Conservation (phyloP, 1,140 invertebrate species). For the Listronotus oregonensis region DNA sequence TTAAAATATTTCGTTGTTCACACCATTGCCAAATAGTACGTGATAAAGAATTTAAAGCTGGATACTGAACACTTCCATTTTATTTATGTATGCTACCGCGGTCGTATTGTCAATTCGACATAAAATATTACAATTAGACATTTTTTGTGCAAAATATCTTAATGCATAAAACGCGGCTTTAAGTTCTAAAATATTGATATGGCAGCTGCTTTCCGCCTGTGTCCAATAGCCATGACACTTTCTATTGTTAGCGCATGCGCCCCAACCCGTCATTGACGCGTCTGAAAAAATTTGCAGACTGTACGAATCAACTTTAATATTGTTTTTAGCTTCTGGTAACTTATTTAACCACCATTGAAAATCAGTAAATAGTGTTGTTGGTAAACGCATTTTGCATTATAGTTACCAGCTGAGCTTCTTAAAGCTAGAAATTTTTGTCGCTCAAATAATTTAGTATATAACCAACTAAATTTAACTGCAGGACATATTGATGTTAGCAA, state of each 20-base stretch:
- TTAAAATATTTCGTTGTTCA: conserved; percentile 41
- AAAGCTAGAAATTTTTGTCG: conserved; percentile 19
- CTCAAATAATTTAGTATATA: conserved; percentile 26
- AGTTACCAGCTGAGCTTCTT: conserved; percentile 17
- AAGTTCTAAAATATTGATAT: conserved; percentile 3
- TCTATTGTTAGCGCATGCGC: neutral
- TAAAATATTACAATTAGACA: neutral
- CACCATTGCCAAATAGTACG: conserved; percentile 45
- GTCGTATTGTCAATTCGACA: conserved; percentile 2
- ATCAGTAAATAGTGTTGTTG: conserved; percentile 32
- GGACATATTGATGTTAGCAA: conserved; percentile 6
- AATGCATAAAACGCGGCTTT: neutral
- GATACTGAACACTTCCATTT: conserved; percentile 1
- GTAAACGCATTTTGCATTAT: conserved; percentile 20
- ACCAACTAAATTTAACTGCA: conserved; percentile 16
- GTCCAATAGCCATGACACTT: neutral
- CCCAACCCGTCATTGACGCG: conserved; percentile 52
- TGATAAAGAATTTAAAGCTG: neutral
- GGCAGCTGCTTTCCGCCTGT: neutral
- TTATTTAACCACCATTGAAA: conserved; percentile 48
- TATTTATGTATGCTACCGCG: neutral
- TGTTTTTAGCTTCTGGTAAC: conserved; percentile 32
- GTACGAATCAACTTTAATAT: conserved; percentile 29
- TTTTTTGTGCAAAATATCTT: neutral
- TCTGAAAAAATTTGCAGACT: conserved; percentile 52